Percentiles rank a stretch among this genome's conserved stretches.
phyloP scores from a whole-genome alignment of 2,888 invertebrate species.

The Aphidius colemani region DNA sequence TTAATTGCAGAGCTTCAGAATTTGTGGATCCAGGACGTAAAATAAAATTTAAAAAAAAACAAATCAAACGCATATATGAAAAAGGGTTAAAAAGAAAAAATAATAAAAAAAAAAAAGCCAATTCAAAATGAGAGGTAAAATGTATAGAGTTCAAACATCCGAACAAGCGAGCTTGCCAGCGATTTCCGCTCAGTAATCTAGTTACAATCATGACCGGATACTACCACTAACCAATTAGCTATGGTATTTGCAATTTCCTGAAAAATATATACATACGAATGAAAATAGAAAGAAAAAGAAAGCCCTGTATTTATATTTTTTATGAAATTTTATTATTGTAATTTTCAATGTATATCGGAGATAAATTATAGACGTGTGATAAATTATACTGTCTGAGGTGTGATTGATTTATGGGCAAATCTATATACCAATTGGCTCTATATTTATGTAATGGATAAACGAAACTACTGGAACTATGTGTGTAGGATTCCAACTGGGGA shows the following conservation, averaged over 20 bases:
- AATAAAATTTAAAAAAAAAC: background rate
- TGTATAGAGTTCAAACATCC: constrained; percentile 5
- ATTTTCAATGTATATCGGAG: background rate
- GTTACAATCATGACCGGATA: constrained; percentile 31
- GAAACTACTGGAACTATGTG: constrained; percentile 28
- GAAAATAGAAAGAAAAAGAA: no score
- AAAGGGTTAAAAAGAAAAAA: background rate
- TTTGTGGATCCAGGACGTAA: background rate
- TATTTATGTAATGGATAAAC: constrained; percentile 7
- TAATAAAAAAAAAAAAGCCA: constrained; percentile 1
- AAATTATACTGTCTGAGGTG: no score
- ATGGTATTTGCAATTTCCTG: background rate
- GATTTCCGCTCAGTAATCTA: constrained; percentile 34
- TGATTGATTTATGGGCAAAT: no score
- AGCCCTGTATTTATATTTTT: no score
- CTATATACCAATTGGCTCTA: no score
- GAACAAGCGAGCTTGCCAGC: constrained; percentile 25
- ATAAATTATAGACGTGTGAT: background rate
- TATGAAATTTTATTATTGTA: no score
- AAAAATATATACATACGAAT: no score
- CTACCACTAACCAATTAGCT: constrained; percentile 31
- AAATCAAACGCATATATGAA: no score
- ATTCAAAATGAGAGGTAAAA: constrained; percentile 12
- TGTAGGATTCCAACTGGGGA: constrained; percentile 37
- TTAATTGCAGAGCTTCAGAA: constrained; percentile 9